Conservation (phyloP, 2,797 vertebrate genomes). For the Brachyrhaphis roseni region DNA sequence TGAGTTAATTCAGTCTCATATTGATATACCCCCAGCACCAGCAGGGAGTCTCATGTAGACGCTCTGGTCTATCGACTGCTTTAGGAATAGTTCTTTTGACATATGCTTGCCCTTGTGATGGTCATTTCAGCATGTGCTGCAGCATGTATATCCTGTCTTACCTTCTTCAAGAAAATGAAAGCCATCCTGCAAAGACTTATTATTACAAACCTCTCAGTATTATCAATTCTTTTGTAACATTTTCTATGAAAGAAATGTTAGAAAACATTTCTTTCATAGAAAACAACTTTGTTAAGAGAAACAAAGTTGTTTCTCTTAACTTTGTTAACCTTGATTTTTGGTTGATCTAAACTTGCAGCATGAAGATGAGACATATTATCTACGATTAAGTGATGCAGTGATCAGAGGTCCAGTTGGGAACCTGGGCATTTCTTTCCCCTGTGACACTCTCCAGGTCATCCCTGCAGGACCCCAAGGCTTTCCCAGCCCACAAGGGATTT, state of each 20-base stretch:
- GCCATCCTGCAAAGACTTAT: neutral
- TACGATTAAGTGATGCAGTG: neutral
- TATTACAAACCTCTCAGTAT: constrained; percentile 11
- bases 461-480: neutral
- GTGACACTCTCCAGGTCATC: neutral
- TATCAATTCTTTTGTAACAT: neutral
- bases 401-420: neutral
- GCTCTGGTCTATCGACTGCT: constrained; percentile 60
- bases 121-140: constrained; percentile 28
- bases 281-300: too few species aligned
- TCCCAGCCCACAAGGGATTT: neutral
- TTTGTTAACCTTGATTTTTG: neutral
- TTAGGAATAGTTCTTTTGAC: constrained; percentile 53
- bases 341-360: neutral
- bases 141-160: constrained; percentile 38
- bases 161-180: constrained; percentile 7
- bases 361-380: neutral
- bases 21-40: constrained; percentile 54
- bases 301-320: neutral
- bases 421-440: neutral
- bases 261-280: too few species aligned
- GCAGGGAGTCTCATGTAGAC: constrained; percentile 52
- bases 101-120: constrained; percentile 18
- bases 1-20: constrained; percentile 49
- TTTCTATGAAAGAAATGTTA: neutral